Percentiles rank a stretch among this genome's conserved stretches.
Conservation (phyloP, 2,888 invertebrate species). For the Petrolisthes manimaculis region DNA sequence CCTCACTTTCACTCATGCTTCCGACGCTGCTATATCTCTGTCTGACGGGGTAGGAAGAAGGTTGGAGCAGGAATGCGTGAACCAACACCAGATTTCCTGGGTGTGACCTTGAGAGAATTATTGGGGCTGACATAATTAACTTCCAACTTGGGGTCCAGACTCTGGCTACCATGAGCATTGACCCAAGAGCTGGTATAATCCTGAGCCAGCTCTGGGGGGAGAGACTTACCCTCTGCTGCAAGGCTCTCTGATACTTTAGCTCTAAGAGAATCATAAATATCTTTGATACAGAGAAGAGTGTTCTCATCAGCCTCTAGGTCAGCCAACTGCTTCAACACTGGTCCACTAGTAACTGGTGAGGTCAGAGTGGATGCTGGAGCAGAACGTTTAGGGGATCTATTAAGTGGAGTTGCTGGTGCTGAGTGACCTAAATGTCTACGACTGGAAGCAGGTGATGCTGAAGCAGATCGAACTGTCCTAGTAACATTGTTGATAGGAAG, state of each 20-base stretch:
- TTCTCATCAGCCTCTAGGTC: constrained; percentile 59
- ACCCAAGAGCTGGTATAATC: constrained; percentile 63
- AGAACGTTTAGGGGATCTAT: constrained; percentile 62
- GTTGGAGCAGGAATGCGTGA: constrained; percentile 64
- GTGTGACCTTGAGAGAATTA: constrained; percentile 47
- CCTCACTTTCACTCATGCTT: constrained; percentile 34
- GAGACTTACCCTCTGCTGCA: constrained; percentile 63
- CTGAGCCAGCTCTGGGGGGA: constrained; percentile 60
- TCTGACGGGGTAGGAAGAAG: constrained; percentile 55
- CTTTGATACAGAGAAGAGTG: constrained; percentile 59
- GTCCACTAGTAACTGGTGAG: constrained; percentile 50
- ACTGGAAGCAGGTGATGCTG: constrained; percentile 61
- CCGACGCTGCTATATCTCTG: constrained; percentile 49
- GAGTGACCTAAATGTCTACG: constrained; percentile 55
- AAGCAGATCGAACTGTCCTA: constrained; percentile 61
- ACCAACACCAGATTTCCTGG: constrained; percentile 61
- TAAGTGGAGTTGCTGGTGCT: constrained; percentile 61
- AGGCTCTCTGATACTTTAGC: constrained; percentile 61
- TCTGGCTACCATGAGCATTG: constrained; percentile 55
- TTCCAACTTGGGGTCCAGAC: constrained; percentile 38
- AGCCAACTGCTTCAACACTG: constrained; percentile 54
- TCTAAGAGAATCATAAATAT: constrained; percentile 58
- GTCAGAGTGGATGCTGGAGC: constrained; percentile 58
- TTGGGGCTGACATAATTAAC: constrained; percentile 30
- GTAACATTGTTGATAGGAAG: constrained; percentile 67